Percentiles rank a stretch among this genome's conserved stretches.
Evolutionary conservation across 2,888 invertebrate species (phyloP).

Genomic region (Megastigmus dorsalis): DNA sequence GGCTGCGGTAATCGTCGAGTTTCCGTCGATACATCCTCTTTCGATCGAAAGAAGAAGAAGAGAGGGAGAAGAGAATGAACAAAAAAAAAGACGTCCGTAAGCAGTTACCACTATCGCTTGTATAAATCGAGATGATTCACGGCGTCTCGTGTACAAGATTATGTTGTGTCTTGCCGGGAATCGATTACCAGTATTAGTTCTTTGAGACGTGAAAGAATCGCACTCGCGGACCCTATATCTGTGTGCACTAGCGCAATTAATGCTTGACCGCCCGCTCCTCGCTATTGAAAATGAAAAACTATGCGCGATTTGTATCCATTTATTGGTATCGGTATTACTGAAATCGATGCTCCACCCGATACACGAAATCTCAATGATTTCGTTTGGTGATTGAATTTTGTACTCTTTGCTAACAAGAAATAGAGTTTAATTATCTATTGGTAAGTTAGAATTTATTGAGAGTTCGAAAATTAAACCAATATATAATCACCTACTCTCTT

Average conservation of each 20-base stretch:
- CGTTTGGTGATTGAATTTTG: too few species aligned
- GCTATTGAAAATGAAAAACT: slow-evolving; percentile 20
- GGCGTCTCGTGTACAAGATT: slow-evolving; percentile 32
- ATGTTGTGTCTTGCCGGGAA: slow-evolving; percentile 33
- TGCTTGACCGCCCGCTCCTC: slow-evolving; percentile 7
- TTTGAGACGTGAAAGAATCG: slow-evolving; percentile 37
- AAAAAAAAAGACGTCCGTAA: slow-evolving; percentile 7
- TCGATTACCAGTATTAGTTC: slow-evolving; percentile 51
- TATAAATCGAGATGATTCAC: slow-evolving; percentile 35
- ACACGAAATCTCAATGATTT: neutral
- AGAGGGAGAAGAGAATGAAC: neutral
- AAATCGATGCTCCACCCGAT: neutral
- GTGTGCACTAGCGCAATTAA: slow-evolving; percentile 39
- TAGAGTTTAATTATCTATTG: too few species aligned
- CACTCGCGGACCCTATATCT: too few species aligned
- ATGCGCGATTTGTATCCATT: slow-evolving; percentile 35
- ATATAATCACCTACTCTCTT: too few species aligned
- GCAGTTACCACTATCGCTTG: slow-evolving; percentile 9
- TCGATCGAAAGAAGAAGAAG: slow-evolving; percentile 7
- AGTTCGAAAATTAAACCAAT: neutral
- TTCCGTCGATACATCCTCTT: slow-evolving; percentile 42
- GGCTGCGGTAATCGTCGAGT: slow-evolving; percentile 12
- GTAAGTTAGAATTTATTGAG: too few species aligned
- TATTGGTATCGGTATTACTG: slow-evolving; percentile 23
- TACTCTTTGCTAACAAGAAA: too few species aligned